These are phyloP conservation scores for Spilosoma lubricipeda DNA, from an alignment of 2,888 invertebrate genomes.

Conservation along the genomic window DNA sequence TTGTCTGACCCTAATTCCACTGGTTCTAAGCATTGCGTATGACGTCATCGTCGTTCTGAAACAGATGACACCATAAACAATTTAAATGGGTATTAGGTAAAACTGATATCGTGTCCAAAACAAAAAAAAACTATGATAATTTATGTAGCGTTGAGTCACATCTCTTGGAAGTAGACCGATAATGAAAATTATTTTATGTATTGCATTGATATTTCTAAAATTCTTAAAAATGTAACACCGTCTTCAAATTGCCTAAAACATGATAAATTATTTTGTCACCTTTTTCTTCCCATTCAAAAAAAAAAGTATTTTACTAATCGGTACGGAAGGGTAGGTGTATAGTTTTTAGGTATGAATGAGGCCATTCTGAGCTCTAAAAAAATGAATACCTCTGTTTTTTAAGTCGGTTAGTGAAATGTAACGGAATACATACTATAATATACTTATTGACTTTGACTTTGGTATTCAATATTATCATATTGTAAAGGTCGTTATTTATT, in stretches of 20 bases:
- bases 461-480: not conserved
- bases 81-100: not conserved
- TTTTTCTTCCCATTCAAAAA: not conserved
- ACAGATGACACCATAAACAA: constrained; percentile 22
- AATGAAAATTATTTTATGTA: not conserved
- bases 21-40: constrained; percentile 22
- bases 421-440: not conserved
- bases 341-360: no score
- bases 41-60: constrained; percentile 33
- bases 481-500: not conserved
- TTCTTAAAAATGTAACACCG: not conserved
- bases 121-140: not conserved
- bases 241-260: not conserved
- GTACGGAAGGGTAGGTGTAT: no score
- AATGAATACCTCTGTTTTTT: no score
- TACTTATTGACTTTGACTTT: not conserved
- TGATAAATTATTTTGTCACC: not conserved
- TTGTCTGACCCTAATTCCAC: constrained; percentile 31
- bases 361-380: no score
- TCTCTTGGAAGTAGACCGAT: not conserved
- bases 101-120: constrained; percentile 5
- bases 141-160: not conserved
- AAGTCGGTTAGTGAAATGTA: no score
- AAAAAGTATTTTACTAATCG: no score
- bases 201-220: not conserved